A percentile compares a stretch with the other conserved stretches of the same genome.
phyloP scores from a whole-genome alignment of 2,113 vertebrate genomes.

The Mesembrinibis cayennensis region DNA sequence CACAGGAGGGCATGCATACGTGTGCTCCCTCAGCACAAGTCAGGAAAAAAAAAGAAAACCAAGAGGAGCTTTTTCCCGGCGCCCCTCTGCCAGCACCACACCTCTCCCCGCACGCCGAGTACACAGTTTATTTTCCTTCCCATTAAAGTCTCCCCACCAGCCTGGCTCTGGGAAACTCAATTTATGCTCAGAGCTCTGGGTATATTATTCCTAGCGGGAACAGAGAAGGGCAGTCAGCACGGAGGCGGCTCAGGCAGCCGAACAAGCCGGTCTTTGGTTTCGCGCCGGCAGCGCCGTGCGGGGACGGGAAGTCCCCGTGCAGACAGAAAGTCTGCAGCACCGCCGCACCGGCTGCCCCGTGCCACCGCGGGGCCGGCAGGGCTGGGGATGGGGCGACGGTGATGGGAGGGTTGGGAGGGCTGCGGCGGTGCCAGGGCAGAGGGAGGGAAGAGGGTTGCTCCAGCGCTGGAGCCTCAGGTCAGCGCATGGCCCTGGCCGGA shows the following conservation, averaged over 20 bases:
- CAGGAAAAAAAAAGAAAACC: background rate
- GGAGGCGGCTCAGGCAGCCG: conserved; percentile 36
- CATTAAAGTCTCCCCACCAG: conserved; percentile 53
- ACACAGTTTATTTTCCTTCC: conserved; percentile 70
- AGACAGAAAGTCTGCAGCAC: conserved; percentile 76
- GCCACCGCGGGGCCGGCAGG: background rate
- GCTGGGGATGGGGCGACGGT: background rate
- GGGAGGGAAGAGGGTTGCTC: background rate
- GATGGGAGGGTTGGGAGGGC: background rate
- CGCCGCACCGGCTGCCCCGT: conserved; percentile 16
- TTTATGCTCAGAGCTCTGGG: conserved; percentile 55
- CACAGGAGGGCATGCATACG: background rate
- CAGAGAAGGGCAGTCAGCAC: conserved; percentile 58
- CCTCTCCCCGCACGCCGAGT: conserved; percentile 38
- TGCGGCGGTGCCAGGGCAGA: background rate
- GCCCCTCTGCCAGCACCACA: background rate
- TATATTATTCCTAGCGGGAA: conserved; percentile 66
- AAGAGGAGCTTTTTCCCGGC: background rate
- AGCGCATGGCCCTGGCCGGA: fast-evolving
- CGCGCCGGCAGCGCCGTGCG: conserved; percentile 53
- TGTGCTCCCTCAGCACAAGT: conserved; percentile 1
- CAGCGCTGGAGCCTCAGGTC: fast-evolving
- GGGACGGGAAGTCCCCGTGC: conserved; percentile 79
- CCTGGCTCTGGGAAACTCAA: conserved; percentile 52
- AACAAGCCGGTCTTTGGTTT: conserved; percentile 71